Conservation (phyloP, 2,113 vertebrate genomes). For the Scomber scombrus region DNA sequence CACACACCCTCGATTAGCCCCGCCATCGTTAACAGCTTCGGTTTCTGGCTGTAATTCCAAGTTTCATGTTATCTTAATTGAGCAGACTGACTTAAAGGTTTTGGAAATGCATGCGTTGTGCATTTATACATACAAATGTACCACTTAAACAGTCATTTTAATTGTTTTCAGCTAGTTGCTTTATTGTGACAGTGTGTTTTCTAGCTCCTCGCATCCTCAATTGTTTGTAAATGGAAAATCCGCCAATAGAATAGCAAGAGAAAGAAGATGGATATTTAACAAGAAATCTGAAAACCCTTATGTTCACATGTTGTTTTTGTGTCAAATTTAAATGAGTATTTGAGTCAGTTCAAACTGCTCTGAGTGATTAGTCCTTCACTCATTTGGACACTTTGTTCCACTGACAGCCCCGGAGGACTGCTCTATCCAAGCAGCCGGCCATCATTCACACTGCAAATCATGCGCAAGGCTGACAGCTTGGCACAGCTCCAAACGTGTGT, state of each 20-base stretch:
- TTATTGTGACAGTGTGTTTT: not conserved
- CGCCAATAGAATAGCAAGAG: not conserved
- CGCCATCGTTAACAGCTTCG: too few relatives aligned
- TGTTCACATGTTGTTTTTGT: conserved; percentile 5
- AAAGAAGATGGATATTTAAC: not conserved
- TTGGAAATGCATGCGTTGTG: not conserved
- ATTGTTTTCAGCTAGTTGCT: not conserved
- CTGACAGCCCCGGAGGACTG: conserved; percentile 21
- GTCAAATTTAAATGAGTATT: conserved; percentile 19
- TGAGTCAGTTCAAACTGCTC: conserved; percentile 28
- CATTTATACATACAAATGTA: not conserved
- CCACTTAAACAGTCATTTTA: not conserved
- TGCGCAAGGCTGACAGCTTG: conserved; percentile 68
- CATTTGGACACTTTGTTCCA: conserved; percentile 46
- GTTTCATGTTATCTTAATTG: too few relatives aligned
- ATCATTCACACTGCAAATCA: conserved; percentile 75
- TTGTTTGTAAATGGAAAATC: not conserved
- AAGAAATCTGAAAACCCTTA: conserved; percentile 5
- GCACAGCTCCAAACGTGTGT: conserved; percentile 73
- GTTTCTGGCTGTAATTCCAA: too few relatives aligned
- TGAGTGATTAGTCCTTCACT: conserved; percentile 53
- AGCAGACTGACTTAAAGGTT: too few relatives aligned
- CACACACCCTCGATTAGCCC: too few relatives aligned
- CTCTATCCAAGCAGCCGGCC: conserved; percentile 39
- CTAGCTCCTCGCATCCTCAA: not conserved